Conservation (phyloP, 2,797 vertebrate species). For the Ctenosaura bakeri region DNA sequence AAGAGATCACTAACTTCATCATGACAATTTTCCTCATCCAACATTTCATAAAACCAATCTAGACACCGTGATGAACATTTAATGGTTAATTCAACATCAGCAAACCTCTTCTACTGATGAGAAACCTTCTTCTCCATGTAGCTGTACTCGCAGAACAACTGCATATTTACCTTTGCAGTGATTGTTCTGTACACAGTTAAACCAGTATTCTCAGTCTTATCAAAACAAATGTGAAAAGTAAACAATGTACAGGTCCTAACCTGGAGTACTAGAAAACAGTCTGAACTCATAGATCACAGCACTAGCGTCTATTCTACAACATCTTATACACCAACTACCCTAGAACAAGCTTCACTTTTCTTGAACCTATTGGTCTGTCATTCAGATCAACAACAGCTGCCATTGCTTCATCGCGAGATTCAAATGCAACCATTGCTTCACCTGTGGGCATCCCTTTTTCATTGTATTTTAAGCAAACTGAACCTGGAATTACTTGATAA, state of each 20-base stretch:
- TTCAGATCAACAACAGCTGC: conserved; percentile 98
- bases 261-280: conserved; percentile 83
- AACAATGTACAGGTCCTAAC: conserved; percentile 83
- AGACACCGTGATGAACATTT: conserved; percentile 78
- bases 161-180: conserved; percentile 65
- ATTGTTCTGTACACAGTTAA: conserved; percentile 72
- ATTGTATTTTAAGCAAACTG: conserved; percentile 96
- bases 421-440: conserved; percentile 99
- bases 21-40: conserved; percentile 76
- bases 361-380: conserved; percentile 96
- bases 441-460: conserved; percentile 98
- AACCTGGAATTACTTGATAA: conserved; percentile 96
- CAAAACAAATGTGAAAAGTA: conserved; percentile 79
- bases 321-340: conserved; percentile 83
- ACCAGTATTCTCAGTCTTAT: conserved; percentile 75
- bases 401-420: conserved; percentile 95
- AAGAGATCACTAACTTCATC: conserved; percentile 74
- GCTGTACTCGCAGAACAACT: conserved; percentile 70
- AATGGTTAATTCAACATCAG: conserved; percentile 69
- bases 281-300: conserved; percentile 84
- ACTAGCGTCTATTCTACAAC: conserved; percentile 81
- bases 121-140: conserved; percentile 70
- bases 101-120: conserved; percentile 71
- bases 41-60: conserved; percentile 76
- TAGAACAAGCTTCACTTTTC: conserved; percentile 97